Conservation (phyloP, 2,888 invertebrate genomes). For the Agriopis aurantiaria region DNA sequence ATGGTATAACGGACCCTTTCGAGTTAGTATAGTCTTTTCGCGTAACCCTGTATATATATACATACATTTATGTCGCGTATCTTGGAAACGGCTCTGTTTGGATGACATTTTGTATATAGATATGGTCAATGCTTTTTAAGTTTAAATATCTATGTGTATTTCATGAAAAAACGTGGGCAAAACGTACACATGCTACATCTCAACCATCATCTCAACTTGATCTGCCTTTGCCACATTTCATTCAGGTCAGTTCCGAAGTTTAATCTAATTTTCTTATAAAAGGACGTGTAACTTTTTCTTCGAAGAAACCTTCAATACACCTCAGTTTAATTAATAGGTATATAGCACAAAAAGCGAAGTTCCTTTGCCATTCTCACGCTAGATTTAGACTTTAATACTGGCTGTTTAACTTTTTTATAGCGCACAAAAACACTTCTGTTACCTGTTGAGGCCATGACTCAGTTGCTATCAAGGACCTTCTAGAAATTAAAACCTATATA, state of each 20-base stretch:
- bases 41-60: too few species aligned
- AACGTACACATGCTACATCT: too few species aligned
- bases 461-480: slow-evolving; percentile 28
- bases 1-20: too few species aligned
- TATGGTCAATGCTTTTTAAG: too few species aligned
- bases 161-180: too few species aligned
- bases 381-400: slow-evolving; percentile 24
- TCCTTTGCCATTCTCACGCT: slow-evolving; percentile 23
- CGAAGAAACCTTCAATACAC: neutral
- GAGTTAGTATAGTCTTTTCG: too few species aligned
- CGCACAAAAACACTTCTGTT: slow-evolving; percentile 18
- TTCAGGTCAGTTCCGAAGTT: neutral
- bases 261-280: neutral
- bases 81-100: too few species aligned
- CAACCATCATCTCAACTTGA: too few species aligned
- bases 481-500: slow-evolving; percentile 12
- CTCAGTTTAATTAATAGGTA: slow-evolving; percentile 2
- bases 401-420: slow-evolving; percentile 24
- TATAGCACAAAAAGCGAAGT: slow-evolving; percentile 12
- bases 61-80: too few species aligned
- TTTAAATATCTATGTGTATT: too few species aligned
- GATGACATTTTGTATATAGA: too few species aligned
- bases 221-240: neutral
- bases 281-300: neutral
- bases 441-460: slow-evolving; percentile 23